A percentile compares a stretch with the other conserved stretches of the same genome.
phyloP scores from a whole-genome alignment of 37 sponge, comb jelly and placozoan species.

The Theonella swinhoei region DNA sequence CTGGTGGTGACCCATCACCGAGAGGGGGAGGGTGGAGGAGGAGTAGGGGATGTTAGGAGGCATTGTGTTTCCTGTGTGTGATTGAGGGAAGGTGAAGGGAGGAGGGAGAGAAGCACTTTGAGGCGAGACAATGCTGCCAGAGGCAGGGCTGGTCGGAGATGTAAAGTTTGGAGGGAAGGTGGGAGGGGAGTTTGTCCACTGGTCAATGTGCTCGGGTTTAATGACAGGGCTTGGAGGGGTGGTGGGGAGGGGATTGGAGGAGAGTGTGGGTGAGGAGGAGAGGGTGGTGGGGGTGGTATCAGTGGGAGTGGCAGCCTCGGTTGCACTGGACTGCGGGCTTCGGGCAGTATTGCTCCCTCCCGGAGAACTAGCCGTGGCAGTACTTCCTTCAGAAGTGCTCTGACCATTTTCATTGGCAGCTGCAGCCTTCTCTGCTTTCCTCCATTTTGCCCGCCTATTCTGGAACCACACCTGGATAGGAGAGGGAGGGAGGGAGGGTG shows the following conservation, averaged over 20 bases:
- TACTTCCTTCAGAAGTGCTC: slow-evolving; percentile 22
- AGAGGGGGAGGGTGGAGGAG: slow-evolving; percentile 33
- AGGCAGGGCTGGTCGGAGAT: slow-evolving; percentile 44
- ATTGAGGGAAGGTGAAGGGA: slow-evolving; percentile 14
- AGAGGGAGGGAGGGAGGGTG: background rate
- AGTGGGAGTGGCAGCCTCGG: slow-evolving; percentile 27
- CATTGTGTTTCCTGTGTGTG: background rate
- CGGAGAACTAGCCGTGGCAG: slow-evolving; percentile 58
- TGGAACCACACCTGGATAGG: slow-evolving; percentile 85
- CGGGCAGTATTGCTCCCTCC: slow-evolving; percentile 29
- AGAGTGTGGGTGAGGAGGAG: background rate
- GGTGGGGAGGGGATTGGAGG: slow-evolving; percentile 1
- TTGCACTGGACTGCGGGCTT: slow-evolving; percentile 58
- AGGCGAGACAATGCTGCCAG: slow-evolving; percentile 16
- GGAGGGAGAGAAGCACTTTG: slow-evolving; percentile 17
- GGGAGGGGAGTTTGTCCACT: slow-evolving; percentile 44
- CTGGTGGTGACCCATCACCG: slow-evolving; percentile 54
- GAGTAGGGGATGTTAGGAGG: slow-evolving; percentile 34
- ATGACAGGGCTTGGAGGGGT: slow-evolving; percentile 5
- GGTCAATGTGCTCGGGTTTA: slow-evolving; percentile 40
- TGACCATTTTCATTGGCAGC: background rate
- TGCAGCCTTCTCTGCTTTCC: slow-evolving; percentile 82
- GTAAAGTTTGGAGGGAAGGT: slow-evolving; percentile 37
- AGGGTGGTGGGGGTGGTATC: slow-evolving; percentile 22
- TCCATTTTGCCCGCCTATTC: slow-evolving; percentile 85